Conservation (phyloP, 1,140 invertebrate species). For the Heliothis subflexa region DNA sequence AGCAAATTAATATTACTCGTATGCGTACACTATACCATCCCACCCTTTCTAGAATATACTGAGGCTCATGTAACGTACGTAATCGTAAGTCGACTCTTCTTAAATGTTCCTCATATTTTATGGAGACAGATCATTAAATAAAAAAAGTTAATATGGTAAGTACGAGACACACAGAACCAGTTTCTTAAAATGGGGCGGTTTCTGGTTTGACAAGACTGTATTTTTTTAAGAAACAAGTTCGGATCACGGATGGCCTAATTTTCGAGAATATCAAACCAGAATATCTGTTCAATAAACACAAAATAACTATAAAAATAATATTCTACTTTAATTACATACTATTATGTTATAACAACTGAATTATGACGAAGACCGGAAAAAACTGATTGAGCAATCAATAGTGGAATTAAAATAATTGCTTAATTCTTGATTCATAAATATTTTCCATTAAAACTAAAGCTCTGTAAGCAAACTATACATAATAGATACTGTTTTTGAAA, state of each 20-base stretch:
- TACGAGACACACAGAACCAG: too few species aligned
- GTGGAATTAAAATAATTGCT: neutral
- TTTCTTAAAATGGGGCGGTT: too few species aligned
- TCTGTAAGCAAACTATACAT: neutral
- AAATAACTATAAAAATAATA: neutral
- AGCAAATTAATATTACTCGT: slow-evolving; percentile 16
- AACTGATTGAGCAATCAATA: neutral
- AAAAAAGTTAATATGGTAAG: too few species aligned
- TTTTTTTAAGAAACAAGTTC: too few species aligned
- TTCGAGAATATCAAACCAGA: too few species aligned
- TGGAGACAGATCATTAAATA: too few species aligned
- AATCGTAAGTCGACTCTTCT: too few species aligned
- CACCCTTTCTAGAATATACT: neutral
- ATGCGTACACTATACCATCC: neutral
- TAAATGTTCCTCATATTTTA: too few species aligned
- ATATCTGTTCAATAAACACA: neutral
- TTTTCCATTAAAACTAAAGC: neutral
- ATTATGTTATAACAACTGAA: neutral
- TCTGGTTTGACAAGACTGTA: too few species aligned
- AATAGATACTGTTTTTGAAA: neutral
- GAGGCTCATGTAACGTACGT: neutral
- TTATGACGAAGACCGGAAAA: neutral
- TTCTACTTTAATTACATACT: too few species aligned
- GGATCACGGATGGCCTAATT: too few species aligned
- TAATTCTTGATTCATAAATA: neutral